Evolutionary conservation across 2,113 vertebrate species (phyloP).

Genomic region (Ptychochromis oligacanthus): DNA sequence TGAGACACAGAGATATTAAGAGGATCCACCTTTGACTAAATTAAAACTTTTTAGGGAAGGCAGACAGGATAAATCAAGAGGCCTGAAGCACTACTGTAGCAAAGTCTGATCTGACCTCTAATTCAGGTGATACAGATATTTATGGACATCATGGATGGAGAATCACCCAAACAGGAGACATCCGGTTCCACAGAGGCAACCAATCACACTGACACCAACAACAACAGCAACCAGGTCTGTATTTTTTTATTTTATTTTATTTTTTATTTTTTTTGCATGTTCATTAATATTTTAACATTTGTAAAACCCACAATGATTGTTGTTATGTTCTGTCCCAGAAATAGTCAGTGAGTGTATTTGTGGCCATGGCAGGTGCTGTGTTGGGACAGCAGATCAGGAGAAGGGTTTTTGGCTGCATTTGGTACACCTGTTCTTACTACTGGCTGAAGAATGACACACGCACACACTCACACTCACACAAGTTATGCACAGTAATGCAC

Average conservation of each 20-base stretch:
- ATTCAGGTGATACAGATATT: neutral
- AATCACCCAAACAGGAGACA: conserved; percentile 28
- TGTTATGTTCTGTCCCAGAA: neutral
- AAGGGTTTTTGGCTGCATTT: neutral
- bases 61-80: neutral
- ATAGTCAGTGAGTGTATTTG: conserved; percentile 20
- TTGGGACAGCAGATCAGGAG: conserved; percentile 16
- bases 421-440: conserved; percentile 60
- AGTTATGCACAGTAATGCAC: conserved; percentile 27
- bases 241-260: too few species aligned
- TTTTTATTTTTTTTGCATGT: too few species aligned
- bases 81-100: neutral
- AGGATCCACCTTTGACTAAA: conserved; percentile 7
- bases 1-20: conserved; percentile 7
- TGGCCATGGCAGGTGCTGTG: conserved; percentile 42
- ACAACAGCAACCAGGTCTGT: conserved; percentile 67
- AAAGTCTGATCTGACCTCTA: conserved; percentile 3
- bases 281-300: neutral
- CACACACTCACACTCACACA: conserved; percentile 7
- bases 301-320: neutral
- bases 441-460: conserved; percentile 14
- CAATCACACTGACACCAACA: conserved; percentile 52
- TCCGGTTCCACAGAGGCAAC: conserved; percentile 7
- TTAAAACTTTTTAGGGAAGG: conserved; percentile 4
- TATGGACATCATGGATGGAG: conserved; percentile 63